These are phyloP conservation scores for Ivindomyrus marchei DNA, from an alignment of 2,113 vertebrate genomes.

Conservation along the genomic window DNA sequence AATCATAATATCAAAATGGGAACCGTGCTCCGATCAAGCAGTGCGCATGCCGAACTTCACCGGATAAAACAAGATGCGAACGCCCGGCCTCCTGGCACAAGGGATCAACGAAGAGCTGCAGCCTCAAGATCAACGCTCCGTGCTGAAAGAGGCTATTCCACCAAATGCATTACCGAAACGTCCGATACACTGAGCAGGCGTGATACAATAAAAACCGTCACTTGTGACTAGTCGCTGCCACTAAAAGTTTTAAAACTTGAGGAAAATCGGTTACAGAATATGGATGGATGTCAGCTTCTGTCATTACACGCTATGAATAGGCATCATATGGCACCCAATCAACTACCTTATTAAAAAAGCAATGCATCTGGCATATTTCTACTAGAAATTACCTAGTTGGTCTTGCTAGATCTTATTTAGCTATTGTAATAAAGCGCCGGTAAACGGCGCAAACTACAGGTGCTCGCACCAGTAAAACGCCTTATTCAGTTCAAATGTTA, in stretches of 20 bases:
- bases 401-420: neutral
- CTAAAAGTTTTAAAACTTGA: neutral
- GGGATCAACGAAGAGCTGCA: neutral
- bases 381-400: neutral
- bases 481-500: neutral
- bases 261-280: neutral
- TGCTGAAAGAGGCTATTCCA: neutral
- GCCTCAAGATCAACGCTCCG: neutral
- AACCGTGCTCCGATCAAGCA: neutral
- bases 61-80: neutral
- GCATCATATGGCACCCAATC: neutral
- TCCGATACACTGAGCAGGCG: neutral
- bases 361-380: neutral
- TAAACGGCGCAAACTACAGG: neutral
- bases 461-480: neutral
- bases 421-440: neutral
- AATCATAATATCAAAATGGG: neutral
- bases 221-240: neutral
- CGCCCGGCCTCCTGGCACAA: neutral
- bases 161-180: neutral
- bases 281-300: neutral
- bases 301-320: neutral
- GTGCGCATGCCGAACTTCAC: neutral
- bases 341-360: neutral
- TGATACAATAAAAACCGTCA: neutral